Conservation (phyloP, 2,888 invertebrate genomes). For the Drosophila mettleri region DNA sequence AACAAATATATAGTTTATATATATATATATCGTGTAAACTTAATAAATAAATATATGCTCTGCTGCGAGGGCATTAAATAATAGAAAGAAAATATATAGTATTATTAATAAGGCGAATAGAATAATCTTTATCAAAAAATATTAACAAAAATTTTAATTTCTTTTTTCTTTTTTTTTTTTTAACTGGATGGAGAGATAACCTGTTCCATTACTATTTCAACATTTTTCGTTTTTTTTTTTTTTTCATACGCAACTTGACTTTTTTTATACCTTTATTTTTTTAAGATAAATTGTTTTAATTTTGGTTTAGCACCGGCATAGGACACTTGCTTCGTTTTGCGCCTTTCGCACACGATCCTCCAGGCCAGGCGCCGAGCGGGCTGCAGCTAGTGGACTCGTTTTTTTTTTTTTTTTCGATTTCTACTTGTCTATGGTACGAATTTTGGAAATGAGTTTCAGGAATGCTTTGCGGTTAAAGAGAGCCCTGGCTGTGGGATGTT, state of each 20-base stretch:
- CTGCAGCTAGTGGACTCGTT: conserved; percentile 7
- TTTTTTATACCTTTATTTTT: conserved; percentile 41
- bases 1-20: conserved; percentile 9
- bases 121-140: conserved; percentile 70
- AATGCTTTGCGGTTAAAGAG: conserved; percentile 65
- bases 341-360: conserved; percentile 25
- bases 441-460: conserved; percentile 77
- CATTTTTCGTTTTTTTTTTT: conserved; percentile 49
- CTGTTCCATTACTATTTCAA: conserved; percentile 59
- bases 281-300: conserved; percentile 59
- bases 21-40: conserved; percentile 60
- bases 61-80: conserved; percentile 69
- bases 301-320: conserved; percentile 83
- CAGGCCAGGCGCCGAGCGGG: conserved; percentile 1
- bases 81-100: conserved; percentile 59
- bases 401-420: conserved; percentile 26
- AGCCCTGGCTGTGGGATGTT: conserved; percentile 22
- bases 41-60: conserved; percentile 75
- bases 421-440: conserved; percentile 63
- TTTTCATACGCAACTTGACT: conserved; percentile 56
- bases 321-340: conserved; percentile 83
- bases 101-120: conserved; percentile 62
- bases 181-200: conserved; percentile 72
- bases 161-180: conserved; percentile 28
- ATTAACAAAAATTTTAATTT: conserved; percentile 63